phyloP scores from a whole-genome alignment of 2,113 vertebrate genomes.

The Vidua chalybeata region DNA sequence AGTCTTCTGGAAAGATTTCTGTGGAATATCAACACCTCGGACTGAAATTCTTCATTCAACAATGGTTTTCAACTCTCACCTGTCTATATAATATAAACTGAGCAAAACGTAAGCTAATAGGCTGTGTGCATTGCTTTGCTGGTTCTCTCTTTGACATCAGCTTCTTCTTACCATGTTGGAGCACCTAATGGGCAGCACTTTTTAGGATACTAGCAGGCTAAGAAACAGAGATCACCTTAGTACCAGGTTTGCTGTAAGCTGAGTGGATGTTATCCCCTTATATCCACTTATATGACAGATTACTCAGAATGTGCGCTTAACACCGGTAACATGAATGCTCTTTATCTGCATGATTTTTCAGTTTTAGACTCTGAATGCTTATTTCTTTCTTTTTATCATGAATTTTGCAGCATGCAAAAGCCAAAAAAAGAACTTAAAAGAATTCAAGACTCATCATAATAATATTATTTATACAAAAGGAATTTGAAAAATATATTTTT shows the following conservation, averaged over 20 bases:
- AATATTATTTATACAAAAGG: not conserved
- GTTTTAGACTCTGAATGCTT: not conserved
- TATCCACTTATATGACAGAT: not conserved
- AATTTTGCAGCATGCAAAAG: not conserved
- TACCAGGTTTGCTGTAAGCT: not conserved
- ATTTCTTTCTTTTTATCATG: not conserved
- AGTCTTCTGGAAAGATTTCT: not conserved
- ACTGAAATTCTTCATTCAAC: not conserved
- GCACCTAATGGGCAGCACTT: not conserved
- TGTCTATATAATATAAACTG: not conserved
- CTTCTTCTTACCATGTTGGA: accelerated
- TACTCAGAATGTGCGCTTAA: not conserved
- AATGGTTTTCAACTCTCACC: not conserved
- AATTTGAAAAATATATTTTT: slow-evolving; percentile 2
- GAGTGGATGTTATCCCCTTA: not conserved
- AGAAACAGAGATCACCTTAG: not conserved
- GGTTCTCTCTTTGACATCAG: not conserved
- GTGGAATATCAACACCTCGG: not conserved
- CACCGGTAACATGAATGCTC: not conserved
- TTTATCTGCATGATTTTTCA: not conserved
- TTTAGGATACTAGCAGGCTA: not conserved
- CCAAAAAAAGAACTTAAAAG: not conserved
- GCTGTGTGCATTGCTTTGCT: not conserved
- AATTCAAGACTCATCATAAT: not conserved
- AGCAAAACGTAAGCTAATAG: not conserved